These are phyloP conservation scores for Sander lucioperca DNA, from an alignment of 2,113 vertebrate species.

Conservation along the genomic window DNA sequence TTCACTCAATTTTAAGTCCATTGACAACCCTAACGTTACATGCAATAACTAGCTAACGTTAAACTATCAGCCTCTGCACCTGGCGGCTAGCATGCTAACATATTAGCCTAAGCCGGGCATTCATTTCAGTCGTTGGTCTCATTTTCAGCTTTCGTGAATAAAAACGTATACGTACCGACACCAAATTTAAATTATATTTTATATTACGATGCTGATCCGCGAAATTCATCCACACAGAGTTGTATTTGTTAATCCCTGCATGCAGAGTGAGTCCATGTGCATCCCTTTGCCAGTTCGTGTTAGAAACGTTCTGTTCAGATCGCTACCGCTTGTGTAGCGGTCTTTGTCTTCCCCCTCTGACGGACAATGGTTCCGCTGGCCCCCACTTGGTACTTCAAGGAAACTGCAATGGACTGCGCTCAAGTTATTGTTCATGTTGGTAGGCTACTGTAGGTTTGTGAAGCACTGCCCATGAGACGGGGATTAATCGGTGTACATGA, in stretches of 20 bases:
- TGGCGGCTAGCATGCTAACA: conserved; percentile 54
- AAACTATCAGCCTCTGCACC: not conserved
- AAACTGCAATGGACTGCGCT: conserved; percentile 40
- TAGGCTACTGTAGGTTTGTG: not conserved
- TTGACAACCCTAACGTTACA: not conserved
- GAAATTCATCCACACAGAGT: not conserved
- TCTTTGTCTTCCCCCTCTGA: conserved; percentile 55
- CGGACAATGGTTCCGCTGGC: conserved; percentile 34
- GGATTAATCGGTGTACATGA: not conserved
- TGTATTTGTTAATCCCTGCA: not conserved
- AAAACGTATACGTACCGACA: conserved; percentile 47
- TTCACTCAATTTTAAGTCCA: no score
- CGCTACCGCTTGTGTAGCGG: conserved; percentile 52
- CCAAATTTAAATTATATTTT: not conserved
- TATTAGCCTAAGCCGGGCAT: not conserved
- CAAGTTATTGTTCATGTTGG: conserved; percentile 50
- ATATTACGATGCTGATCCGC: not conserved
- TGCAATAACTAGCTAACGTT: no score
- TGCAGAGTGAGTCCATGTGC: conserved; percentile 59
- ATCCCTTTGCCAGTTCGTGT: conserved; percentile 48
- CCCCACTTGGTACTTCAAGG: conserved; percentile 20
- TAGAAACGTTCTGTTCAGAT: conserved; percentile 72
- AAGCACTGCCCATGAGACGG: conserved; percentile 10
- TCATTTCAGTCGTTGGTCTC: not conserved
- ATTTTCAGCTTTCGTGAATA: not conserved